Evolutionary conservation across 2,888 invertebrate genomes (phyloP), one percentile per base, ranked within the genome.

Genomic region (Nematopogon swammerdamellus): DNA sequence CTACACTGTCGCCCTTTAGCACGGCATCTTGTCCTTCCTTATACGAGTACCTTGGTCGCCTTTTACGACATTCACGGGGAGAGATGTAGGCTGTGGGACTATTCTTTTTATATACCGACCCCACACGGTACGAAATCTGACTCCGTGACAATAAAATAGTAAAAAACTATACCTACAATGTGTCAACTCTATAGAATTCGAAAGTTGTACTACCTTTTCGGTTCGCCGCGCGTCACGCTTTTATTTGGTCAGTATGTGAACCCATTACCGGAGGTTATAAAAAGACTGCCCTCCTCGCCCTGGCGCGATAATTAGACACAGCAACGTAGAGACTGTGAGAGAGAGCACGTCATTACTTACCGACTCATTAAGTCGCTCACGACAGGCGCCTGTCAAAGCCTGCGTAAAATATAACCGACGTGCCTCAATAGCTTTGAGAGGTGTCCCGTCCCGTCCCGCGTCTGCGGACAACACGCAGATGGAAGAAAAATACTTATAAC

Each of bases 311-410:
- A 77, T 76, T 74, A 75, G 72, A 69, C 69, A 68, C 68, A 68
- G 70, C 59, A 65, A n/a, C n/a, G 68, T 68, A 63, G 63, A 25
- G 63, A 60, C 67, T 60, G 63, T 63, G 60, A 70, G 71, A 72
- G 74, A 76, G 72, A 70, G 74, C 67, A 60, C 56, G 70, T 72
- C 77, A 75, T 79, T 77, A 79, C 76, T 76, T 72, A 76, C 75
- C 68, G 75, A 72, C 74, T 77, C 77, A 77, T 77, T 76, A 77
- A 71, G 72, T 74, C 11, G 70, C 72, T 73, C 68, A 65, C 68
- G 70, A 70, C 68, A 49, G 66, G 63, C 63, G 64, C 60, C 72
- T 74, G 76, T 77, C 76, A 76, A 75, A 73, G 76, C 70, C 71
- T 65, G 36, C 11, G 36, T 36, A 14, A 36, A 36, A 36, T 36